A percentile compares a stretch with the other conserved stretches of the same genome.
These are phyloP conservation scores for Taphrorychus bicolor DNA, from an alignment of 2,888 invertebrate species.

Conservation along the genomic window DNA sequence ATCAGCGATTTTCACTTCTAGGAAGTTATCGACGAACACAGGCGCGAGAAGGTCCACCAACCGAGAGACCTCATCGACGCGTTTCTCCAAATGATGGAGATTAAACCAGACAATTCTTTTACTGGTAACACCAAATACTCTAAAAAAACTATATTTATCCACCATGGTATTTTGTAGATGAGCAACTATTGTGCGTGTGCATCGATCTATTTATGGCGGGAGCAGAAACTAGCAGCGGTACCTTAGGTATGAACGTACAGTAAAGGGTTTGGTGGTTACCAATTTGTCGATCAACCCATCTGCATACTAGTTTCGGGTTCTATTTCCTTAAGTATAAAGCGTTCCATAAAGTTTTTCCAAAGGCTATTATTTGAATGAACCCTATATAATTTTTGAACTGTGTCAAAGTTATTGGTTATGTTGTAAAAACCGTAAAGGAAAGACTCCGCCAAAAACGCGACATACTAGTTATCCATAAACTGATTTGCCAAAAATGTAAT, in stretches of 20 bases:
- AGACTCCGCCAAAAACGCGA: too few relatives aligned
- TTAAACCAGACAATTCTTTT: constrained; percentile 59
- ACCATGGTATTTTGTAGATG: constrained; percentile 49
- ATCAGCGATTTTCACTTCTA: constrained; percentile 47
- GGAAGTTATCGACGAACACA: constrained; percentile 65
- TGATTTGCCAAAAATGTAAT: too few relatives aligned
- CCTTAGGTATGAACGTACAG: constrained; percentile 56
- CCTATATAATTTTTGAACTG: too few relatives aligned
- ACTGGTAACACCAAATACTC: constrained; percentile 50
- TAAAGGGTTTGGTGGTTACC: too few relatives aligned
- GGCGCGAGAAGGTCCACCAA: constrained; percentile 55
- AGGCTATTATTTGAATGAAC: too few relatives aligned
- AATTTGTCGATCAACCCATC: too few relatives aligned
- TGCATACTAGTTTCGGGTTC: too few relatives aligned
- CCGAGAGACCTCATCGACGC: constrained; percentile 72
- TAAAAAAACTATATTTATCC: neutral
- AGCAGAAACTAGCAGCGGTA: constrained; percentile 73
- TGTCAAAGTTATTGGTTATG: too few relatives aligned
- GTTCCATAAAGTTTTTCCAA: too few relatives aligned
- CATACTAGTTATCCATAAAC: too few relatives aligned
- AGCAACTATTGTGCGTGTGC: constrained; percentile 62
- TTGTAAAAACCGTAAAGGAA: too few relatives aligned
- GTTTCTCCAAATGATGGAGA: constrained; percentile 67
- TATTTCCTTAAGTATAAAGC: too few relatives aligned
- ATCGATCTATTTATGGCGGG: constrained; percentile 75